Conservation (phyloP, 2,113 vertebrate genomes). For the Thermophis baileyi region DNA sequence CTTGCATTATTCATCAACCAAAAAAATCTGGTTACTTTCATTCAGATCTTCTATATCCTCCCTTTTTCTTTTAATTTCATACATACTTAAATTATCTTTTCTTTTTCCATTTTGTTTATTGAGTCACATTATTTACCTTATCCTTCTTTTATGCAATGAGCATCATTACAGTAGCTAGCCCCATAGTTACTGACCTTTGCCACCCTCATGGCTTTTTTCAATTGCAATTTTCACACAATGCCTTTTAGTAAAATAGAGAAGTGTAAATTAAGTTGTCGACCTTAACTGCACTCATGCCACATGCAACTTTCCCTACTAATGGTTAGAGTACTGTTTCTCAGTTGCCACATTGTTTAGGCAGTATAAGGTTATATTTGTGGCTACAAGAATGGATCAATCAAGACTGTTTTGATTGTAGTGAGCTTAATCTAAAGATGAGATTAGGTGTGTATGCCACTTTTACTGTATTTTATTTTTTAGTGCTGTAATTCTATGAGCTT, state of each 20-base stretch:
- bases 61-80: neutral
- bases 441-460: neutral
- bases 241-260: neutral
- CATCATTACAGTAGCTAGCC: neutral
- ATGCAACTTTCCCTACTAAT: neutral
- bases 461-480: neutral
- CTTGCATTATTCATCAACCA: neutral
- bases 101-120: neutral
- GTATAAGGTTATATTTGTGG: neutral
- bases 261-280: neutral
- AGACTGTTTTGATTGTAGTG: neutral
- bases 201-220: neutral
- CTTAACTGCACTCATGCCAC: neutral
- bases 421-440: neutral
- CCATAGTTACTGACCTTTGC: neutral
- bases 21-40: neutral
- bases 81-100: neutral
- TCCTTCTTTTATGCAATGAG: neutral
- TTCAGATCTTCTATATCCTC: neutral
- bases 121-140: neutral
- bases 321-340: neutral
- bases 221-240: neutral
- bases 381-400: neutral
- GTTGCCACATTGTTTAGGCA: neutral
- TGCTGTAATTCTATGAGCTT: neutral